Evolutionary conservation across 2,888 invertebrate genomes (phyloP), one percentile per base, ranked within the genome.

Genomic region (Lysandra bellargus): DNA sequence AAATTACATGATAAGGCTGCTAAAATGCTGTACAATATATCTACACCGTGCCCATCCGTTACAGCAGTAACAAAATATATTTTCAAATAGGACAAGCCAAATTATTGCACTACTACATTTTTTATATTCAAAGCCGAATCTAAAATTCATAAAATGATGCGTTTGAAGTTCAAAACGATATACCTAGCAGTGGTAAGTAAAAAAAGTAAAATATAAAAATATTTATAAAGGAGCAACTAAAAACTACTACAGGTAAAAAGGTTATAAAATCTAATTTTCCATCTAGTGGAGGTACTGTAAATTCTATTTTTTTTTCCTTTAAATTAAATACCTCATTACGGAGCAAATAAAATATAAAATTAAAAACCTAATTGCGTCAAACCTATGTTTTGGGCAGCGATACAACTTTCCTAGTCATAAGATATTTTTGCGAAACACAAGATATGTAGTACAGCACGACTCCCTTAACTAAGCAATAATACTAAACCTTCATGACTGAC

Each of bases 391-490:
- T 84, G 85, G 87, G 87, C 89, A 86, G 88, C 88, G 87, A 83
- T 82, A 79, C 57, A 82, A 85, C 30, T 64, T 64, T 64, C 14
- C 4, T 69, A 69, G 1, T 69, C 90, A 90, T 90, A 89, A 89
- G 37, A 61, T 78, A 79, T 80, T 78, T 78, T 74, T 78, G 49
- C 72, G 79, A 49, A 75, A 64, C 57, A 72, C 64, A 87, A 87
- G 86, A 91, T 88, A 89, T 88, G 89, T 88, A 86, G 87, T 88
- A 90, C 88, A 89, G 88, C 87, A 86, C 85, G 89, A 89, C 89
- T 89, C 89, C 90, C 90, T 91, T 90, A 90, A 88, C 88, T 88
- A 80, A 82, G 83, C 80, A 80, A 57, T 73, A 82, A 81, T 78
- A 81, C 81, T 80, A 81, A 82, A 82, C 76, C 79, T 83, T 90